These are phyloP conservation scores for Agrypnus murinus DNA, from an alignment of 2,888 invertebrate genomes.

Conservation along the genomic window DNA sequence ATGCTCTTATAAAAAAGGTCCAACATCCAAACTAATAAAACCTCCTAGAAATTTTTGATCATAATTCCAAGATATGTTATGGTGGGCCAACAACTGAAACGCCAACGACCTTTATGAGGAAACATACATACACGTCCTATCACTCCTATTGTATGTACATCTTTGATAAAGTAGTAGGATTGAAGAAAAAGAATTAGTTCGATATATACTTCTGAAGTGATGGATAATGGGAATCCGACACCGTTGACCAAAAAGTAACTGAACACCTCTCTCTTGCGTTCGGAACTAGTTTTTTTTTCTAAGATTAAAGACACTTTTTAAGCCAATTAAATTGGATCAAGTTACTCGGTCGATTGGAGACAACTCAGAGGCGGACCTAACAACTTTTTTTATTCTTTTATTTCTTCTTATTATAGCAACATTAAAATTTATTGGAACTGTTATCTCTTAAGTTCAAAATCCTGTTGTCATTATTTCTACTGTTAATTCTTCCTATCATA, in stretches of 20 bases:
- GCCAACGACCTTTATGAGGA: slow-evolving; percentile 9
- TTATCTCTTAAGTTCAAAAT: slow-evolving; percentile 1
- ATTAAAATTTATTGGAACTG: not conserved
- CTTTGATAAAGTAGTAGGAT: not conserved
- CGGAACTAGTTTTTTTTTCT: slow-evolving; percentile 34
- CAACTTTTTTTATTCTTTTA: not conserved
- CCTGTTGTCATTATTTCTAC: not conserved
- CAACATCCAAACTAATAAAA: slow-evolving; percentile 17
- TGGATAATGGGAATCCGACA: slow-evolving; percentile 32
- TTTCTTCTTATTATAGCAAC: not conserved
- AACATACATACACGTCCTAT: slow-evolving; percentile 1
- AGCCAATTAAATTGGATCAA: slow-evolving; percentile 37
- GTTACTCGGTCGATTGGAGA: slow-evolving; percentile 27
- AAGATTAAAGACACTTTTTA: slow-evolving; percentile 29
- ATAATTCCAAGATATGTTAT: slow-evolving; percentile 24
- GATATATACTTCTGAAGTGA: slow-evolving; percentile 9
- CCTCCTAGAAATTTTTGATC: slow-evolving; percentile 31
- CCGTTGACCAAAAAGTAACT: slow-evolving; percentile 19
- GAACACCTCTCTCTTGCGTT: slow-evolving; percentile 32
- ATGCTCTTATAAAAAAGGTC: slow-evolving; percentile 18
- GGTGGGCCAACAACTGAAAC: slow-evolving; percentile 19
- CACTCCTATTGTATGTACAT: not conserved
- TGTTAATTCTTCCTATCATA: too few species aligned
- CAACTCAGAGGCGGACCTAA: slow-evolving; percentile 14
- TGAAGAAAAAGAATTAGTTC: slow-evolving; percentile 5